Base-by-base conservation (phyloP, 2,113 vertebrate species). In the Hippocampus abdominalis region DNA sequence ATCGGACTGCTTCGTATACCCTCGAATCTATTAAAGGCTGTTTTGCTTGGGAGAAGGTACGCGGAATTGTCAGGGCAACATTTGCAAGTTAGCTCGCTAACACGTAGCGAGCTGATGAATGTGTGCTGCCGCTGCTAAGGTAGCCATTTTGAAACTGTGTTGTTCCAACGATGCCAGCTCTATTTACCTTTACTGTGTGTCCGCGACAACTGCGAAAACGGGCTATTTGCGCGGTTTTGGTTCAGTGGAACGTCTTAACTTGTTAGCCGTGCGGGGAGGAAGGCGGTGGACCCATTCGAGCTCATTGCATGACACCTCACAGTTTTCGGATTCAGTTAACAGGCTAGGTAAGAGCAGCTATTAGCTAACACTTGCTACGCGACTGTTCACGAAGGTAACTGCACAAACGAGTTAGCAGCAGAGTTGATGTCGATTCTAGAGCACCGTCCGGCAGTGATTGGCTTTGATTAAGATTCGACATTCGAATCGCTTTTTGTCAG, bases 111-210 rank as follows among this genome's bases (percentile, higher is more conserved):
- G 78, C 80, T 85, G 85, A 87, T 89, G 79, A 86, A 87, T 88
- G 88, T 89, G 89, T 90, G 87, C 82, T 84, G 84, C 89, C 83
- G 87, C 88, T 85, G 86, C 84, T 89, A 80, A 87, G 87, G 91
- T 87, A 89, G 92, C 92, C 92, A 93, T 93, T 92, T 93, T 93
- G 89, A 90, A 92, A 90, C 87, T 80, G 87, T 92, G 89, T 92
- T 91, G 86, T 90, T 90, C 68, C 76, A 88, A 74, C 84, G 82
- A 81, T 87, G 76, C 81, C 84, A 86, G 86, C 67, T 89, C 83
- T 90, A 86, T 91, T 89, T 89, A 91, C 87, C 75, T 89, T 78
- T 71, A 69, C 74, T 84, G 60, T 81, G 68, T 72, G 64, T 70
- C 53, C 42, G 36, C 77, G 82, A 84, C 89, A 76, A 71, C 46